Base-by-base conservation (phyloP, 2,797 vertebrate species). In the Falco cherrug region DNA sequence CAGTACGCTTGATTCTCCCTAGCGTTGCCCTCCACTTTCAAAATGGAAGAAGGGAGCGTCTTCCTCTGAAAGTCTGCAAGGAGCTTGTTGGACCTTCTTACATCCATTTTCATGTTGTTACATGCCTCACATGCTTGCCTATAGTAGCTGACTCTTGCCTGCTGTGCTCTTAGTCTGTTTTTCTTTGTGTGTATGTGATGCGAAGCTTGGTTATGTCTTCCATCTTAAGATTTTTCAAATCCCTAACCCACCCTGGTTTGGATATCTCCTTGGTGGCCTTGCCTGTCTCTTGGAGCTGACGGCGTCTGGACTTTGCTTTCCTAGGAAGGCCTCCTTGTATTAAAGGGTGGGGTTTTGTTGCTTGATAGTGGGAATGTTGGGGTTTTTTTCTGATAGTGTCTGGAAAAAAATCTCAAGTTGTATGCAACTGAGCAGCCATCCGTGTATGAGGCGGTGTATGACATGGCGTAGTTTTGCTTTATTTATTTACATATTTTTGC, bases 401-500 rank as follows among this genome's bases (percentile, higher is more conserved):
- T 94, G 91, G 39, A 39, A 60, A 39, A 60, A 95, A 93, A 47
- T 73, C 26, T 67, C 29, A 28, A 53, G 41, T 59, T 65, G n/a
- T 31, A 31, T 77, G 60, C 33, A 54, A 43, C 53, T 31, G 37
- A 73, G 54, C 33, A 33, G 81, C 57, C 21, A 1, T 70, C 39
- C 0, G 0, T 4, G 8, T 43, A 24, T 64, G 73, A 82, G 63
- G 70, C 67, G 24, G 29, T 57, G 35, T 90, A 71, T 91, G 89
- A 64, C 92, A 50, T 48, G 65, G 81, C 1, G 0, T 91, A 90
- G 81, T 71, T 95, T 69, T 85, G 68, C 84, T 95, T 89, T 89
- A 89, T 95, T 93, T 97, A 93, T 94, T 97, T 97, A 94, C 73
- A 45, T 97, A 50, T 81, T 96, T 92, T 95, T 86, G 15, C 43